Base-by-base conservation (phyloP, 1,140 invertebrate species). In the Sarcophaga peregrina region DNA sequence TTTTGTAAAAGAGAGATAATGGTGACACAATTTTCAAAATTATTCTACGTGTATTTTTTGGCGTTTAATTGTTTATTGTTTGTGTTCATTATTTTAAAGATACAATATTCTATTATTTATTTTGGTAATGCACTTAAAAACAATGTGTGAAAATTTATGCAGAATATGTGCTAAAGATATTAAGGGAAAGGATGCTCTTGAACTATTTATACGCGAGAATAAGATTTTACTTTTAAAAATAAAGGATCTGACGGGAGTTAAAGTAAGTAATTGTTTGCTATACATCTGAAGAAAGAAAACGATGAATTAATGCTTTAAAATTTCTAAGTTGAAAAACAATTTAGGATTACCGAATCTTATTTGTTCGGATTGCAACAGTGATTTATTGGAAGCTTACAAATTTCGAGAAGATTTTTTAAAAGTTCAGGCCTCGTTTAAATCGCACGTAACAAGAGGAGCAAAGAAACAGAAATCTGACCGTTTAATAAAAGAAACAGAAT, bases 341-440 rank as follows among this genome's bases (percentile, higher is more conserved):
- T 15, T 46, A 8, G 47, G 72, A 9, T 17, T 82, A 1, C 82
- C 82, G 0, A 52, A 82, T n/a, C 6, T 45, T 11, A 82, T 84
- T 13, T 84, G 83, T 75, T 45, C 8, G n/a, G 13, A 45, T 58
- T 84, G 83, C 15, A 58, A 84, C 9, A 54, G 68, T 4, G 37
- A 76, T 20, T 82, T 84, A 45, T 15, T 20, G 7, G 17, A 72
- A 13, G 75, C 83, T 15, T 80, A 74, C 47, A 50, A 82, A 74
- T 84, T 84, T 75, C 81, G 81, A n/a, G 62, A 82, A 13, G 15
- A 48, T 25, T 80, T 82, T 13, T 68, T 84, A 15, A 58, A 37
- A 10, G 54, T 62, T 4, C 83, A 84, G 9, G 8, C 15, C 1
- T 84, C 80, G 17, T 82, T 82, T 47, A 48, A 10, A 54, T 15